Conservation (phyloP, 2,113 vertebrate genomes). For the Gymnocephalus cernua region DNA sequence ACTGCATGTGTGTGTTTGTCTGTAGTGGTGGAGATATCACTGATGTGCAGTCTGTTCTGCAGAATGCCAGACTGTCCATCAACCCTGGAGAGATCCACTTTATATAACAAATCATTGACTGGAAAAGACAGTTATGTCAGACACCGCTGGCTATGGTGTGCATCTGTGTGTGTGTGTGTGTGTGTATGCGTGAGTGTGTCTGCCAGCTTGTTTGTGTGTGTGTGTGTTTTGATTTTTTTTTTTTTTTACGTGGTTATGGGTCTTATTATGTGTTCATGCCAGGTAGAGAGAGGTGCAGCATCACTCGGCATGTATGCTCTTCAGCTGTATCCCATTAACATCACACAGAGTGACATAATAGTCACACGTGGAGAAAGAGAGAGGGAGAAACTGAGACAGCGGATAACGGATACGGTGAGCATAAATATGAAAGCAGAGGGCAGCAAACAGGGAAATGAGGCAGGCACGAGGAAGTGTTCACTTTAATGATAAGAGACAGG, state of each 20-base stretch:
- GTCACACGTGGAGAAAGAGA: constrained; percentile 13
- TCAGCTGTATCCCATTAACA: constrained; percentile 28
- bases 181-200: constrained; percentile 7
- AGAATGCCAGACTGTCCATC: constrained; percentile 57
- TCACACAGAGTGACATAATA: constrained; percentile 41
- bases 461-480: background rate
- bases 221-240: background rate
- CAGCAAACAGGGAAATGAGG: constrained; percentile 14
- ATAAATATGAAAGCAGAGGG: constrained; percentile 26
- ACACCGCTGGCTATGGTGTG: constrained; percentile 47
- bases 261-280: constrained; percentile 16
- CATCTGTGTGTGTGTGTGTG: constrained; percentile 23
- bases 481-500: background rate
- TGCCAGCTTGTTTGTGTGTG: constrained; percentile 12
- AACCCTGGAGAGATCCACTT: constrained; percentile 56
- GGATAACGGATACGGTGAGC: constrained; percentile 7
- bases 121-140: constrained; percentile 64
- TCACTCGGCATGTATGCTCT: constrained; percentile 16
- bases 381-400: constrained; percentile 22
- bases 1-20: constrained; percentile 41
- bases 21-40: constrained; percentile 42
- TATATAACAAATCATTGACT: constrained; percentile 65
- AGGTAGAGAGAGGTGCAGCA: constrained; percentile 26
- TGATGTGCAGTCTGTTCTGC: constrained; percentile 53
- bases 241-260: constrained; percentile 1